These are phyloP conservation scores for Rhea americana DNA, from an alignment of 2,113 vertebrate genomes.

Conservation along the genomic window DNA sequence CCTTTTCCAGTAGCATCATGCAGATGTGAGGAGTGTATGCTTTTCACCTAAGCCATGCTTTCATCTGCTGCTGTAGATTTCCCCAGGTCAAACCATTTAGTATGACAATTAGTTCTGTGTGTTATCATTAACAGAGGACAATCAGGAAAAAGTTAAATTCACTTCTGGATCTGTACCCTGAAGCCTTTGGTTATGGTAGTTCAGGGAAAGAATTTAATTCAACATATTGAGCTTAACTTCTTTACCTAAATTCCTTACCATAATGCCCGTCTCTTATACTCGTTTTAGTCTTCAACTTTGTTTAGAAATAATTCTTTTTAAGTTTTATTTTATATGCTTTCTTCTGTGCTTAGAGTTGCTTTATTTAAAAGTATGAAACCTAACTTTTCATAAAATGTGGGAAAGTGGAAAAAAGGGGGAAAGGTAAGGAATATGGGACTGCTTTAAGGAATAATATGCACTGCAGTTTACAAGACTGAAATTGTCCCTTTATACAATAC, in stretches of 20 bases:
- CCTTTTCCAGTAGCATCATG: neutral
- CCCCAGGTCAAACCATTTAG: neutral
- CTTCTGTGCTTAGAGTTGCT: neutral
- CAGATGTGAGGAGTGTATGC: neutral
- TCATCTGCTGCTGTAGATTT: neutral
- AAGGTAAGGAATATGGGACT: neutral
- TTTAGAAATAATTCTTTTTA: neutral
- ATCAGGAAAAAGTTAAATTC: neutral
- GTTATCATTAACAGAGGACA: neutral
- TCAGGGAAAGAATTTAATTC: neutral
- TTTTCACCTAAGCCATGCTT: neutral
- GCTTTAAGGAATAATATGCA: neutral
- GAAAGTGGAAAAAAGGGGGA: neutral
- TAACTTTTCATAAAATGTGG: neutral
- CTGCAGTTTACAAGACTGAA: neutral
- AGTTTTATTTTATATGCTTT: neutral
- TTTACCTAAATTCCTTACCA: neutral
- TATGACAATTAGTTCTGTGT: neutral
- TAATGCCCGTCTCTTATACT: neutral
- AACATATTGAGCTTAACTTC: neutral
- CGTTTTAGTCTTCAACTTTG: neutral
- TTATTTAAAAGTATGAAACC: neutral
- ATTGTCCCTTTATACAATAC: neutral
- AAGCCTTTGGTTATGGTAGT: neutral
- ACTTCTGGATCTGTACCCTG: neutral